A percentile compares a stretch with the other conserved stretches of the same genome.
Evolutionary conservation across 2,888 invertebrate species (phyloP).

Genomic region (Andrena marginata): DNA sequence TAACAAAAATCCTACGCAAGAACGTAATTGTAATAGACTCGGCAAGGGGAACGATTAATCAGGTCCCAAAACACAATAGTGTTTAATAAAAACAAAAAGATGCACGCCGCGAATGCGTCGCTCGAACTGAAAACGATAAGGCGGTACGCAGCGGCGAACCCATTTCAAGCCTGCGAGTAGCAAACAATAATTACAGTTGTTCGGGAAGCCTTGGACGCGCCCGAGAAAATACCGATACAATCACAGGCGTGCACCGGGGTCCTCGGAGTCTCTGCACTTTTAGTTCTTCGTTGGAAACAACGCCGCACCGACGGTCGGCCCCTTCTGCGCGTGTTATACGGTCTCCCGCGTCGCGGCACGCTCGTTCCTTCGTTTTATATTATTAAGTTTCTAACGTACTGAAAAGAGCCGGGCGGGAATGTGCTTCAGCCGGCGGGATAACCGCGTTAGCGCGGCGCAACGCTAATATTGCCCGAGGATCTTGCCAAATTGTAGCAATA

Average conservation of each 20-base stretch:
- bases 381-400: constrained; percentile 73
- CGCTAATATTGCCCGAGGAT: constrained; percentile 76
- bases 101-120: neutral
- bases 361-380: constrained; percentile 64
- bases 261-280: constrained; percentile 41
- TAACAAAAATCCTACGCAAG: too few species aligned
- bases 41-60: too few species aligned
- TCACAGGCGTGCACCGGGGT: constrained; percentile 46
- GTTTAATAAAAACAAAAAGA: constrained; percentile 25
- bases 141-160: constrained; percentile 28
- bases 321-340: neutral
- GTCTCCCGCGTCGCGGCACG: neutral
- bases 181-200: constrained; percentile 63
- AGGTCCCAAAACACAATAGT: too few species aligned
- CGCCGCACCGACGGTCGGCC: constrained; percentile 17
- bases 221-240: constrained; percentile 62
- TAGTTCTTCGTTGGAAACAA: constrained; percentile 57
- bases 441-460: constrained; percentile 64
- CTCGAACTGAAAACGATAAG: constrained; percentile 30
- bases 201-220: constrained; percentile 37
- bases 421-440: constrained; percentile 62
- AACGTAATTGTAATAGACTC: too few species aligned
- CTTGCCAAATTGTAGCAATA: constrained; percentile 80
- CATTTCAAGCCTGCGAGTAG: constrained; percentile 37
- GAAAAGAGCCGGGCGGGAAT: constrained; percentile 57